Evolutionary conservation across 2,113 vertebrate species (phyloP).

Genomic region (Hemicordylus capensis): DNA sequence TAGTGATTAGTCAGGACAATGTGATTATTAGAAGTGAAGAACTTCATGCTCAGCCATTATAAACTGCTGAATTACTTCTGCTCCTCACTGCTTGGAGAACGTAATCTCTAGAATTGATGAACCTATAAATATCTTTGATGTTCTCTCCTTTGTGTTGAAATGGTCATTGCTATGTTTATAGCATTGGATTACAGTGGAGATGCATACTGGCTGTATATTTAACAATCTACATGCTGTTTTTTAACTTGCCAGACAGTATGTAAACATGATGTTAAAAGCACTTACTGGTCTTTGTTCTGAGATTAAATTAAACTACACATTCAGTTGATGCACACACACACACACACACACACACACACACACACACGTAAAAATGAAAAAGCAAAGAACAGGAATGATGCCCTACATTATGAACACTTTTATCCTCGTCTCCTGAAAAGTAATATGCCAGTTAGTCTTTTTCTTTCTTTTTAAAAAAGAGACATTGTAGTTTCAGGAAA

Average conservation of each 20-base stretch:
- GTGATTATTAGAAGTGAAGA: background rate
- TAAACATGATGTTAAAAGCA: background rate
- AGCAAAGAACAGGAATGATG: too few relatives aligned
- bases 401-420: too few relatives aligned
- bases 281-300: background rate
- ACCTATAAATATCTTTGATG: conserved; percentile 38
- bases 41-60: background rate
- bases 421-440: too few relatives aligned
- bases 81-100: conserved; percentile 10
- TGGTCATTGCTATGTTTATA: conserved; percentile 36
- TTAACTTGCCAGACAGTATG: background rate
- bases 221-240: background rate
- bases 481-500: too few relatives aligned
- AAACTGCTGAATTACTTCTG: background rate
- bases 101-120: conserved; percentile 11
- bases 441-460: too few relatives aligned
- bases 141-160: conserved; percentile 45
- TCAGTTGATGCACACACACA: background rate
- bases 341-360: too few relatives aligned
- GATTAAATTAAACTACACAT: background rate
- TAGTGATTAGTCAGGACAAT: background rate
- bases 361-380: too few relatives aligned
- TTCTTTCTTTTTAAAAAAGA: too few relatives aligned
- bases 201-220: conserved; percentile 5
- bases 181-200: rapidly evolving